These are phyloP conservation scores for Chrysolina oricalcia DNA, from an alignment of 2,888 invertebrate genomes.

Conservation along the genomic window DNA sequence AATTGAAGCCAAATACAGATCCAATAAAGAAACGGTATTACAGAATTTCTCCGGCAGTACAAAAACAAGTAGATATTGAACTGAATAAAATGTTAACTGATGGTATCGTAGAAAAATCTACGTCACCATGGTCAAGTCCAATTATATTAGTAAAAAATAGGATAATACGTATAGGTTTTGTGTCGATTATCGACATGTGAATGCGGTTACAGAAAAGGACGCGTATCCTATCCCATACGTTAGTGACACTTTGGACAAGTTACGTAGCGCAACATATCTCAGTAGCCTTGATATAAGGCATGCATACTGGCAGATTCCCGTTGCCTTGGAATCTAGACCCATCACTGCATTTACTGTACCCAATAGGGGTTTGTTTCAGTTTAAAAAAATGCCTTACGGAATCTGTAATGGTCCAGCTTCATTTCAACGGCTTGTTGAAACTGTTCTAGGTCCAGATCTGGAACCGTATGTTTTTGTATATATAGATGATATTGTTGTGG, in stretches of 20 bases:
- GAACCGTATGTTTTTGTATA: background rate
- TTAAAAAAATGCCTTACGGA: background rate
- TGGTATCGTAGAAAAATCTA: background rate
- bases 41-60: background rate
- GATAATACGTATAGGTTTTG: background rate
- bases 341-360: background rate
- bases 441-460: background rate
- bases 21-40: slow-evolving; percentile 12
- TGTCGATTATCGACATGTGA: background rate
- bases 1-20: slow-evolving; percentile 18
- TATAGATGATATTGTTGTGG: background rate
- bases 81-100: background rate
- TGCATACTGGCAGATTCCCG: too few species aligned
- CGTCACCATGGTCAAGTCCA: background rate
- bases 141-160: background rate
- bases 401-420: slow-evolving; percentile 4
- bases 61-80: slow-evolving; percentile 1
- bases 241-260: background rate
- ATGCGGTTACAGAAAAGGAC: background rate
- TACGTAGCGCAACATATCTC: background rate
- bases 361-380: background rate
- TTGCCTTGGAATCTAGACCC: background rate
- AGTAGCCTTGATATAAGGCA: background rate
- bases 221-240: background rate
- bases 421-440: background rate